Evolutionary conservation across 1,140 invertebrate genomes (phyloP).

Genomic region (Cydia amplana): DNA sequence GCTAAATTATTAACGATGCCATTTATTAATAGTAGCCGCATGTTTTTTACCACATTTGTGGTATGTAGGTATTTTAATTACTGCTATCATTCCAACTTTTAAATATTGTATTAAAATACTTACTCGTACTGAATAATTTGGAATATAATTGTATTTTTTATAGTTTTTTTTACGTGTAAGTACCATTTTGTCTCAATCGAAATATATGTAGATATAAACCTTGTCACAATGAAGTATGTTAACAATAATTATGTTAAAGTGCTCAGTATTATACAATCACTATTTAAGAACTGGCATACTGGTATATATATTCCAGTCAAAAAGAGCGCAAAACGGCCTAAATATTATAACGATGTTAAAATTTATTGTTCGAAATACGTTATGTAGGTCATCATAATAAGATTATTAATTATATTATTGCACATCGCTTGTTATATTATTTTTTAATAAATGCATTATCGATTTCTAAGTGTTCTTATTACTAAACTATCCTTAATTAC

Average conservation of each 20-base stretch:
- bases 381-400: slow-evolving; percentile 22
- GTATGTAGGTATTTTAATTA: background rate
- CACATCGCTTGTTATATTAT: slow-evolving; percentile 32
- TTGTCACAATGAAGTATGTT: slow-evolving; percentile 14
- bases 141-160: background rate
- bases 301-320: background rate
- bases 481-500: background rate
- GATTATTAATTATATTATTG: slow-evolving; percentile 18
- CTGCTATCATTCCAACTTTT: background rate
- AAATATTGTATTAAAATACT: background rate
- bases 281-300: background rate
- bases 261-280: slow-evolving; percentile 2
- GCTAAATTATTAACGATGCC: too few species aligned
- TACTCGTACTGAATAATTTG: background rate
- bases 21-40: too few species aligned
- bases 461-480: slow-evolving; percentile 17
- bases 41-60: background rate
- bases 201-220: slow-evolving; percentile 12
- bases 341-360: slow-evolving; percentile 29
- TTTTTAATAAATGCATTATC: slow-evolving; percentile 30
- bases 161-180: background rate
- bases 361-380: background rate
- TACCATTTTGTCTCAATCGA: background rate
- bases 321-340: background rate
- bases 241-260: slow-evolving; percentile 16